phyloP scores from a whole-genome alignment of 2,797 vertebrate species.

The Falco peregrinus region DNA sequence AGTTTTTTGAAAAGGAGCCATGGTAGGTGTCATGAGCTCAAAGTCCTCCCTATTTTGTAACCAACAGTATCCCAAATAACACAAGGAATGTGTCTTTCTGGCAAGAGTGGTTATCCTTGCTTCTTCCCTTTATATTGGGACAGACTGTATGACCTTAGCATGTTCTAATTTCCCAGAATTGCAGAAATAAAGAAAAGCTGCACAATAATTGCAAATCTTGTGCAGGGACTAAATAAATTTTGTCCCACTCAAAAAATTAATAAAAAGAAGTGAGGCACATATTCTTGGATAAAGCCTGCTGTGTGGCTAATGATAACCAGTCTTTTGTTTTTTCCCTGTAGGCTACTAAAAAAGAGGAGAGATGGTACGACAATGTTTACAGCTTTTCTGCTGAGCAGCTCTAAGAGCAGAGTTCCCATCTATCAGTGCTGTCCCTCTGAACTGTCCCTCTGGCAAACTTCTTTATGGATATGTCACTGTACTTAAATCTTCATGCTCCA shows the following conservation, averaged over 20 bases:
- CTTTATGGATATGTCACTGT: background rate
- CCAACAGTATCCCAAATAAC: constrained; percentile 22
- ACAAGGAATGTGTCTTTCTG: constrained; percentile 26
- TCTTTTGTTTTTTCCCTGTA: background rate
- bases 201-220: constrained; percentile 24
- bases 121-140: constrained; percentile 16
- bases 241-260: constrained; percentile 29
- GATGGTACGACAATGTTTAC: constrained; percentile 33
- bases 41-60: constrained; percentile 51
- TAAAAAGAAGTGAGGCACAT: constrained; percentile 34
- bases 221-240: constrained; percentile 8
- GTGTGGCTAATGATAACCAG: constrained; percentile 53
- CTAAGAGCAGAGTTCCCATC: background rate
- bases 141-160: constrained; percentile 23
- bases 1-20: constrained; percentile 41
- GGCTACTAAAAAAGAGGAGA: constrained; percentile 21
- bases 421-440: background rate
- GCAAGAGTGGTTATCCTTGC: background rate
- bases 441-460: background rate
- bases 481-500: background rate
- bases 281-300: constrained; percentile 49
- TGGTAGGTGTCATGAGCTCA: constrained; percentile 48
- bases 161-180: constrained; percentile 42
- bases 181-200: constrained; percentile 17
- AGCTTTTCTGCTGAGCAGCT: constrained; percentile 4